A percentile compares a stretch with the other conserved stretches of the same genome.
Conservation (phyloP, 2,888 invertebrate genomes). For the Venustoraphidia nigricollis region DNA sequence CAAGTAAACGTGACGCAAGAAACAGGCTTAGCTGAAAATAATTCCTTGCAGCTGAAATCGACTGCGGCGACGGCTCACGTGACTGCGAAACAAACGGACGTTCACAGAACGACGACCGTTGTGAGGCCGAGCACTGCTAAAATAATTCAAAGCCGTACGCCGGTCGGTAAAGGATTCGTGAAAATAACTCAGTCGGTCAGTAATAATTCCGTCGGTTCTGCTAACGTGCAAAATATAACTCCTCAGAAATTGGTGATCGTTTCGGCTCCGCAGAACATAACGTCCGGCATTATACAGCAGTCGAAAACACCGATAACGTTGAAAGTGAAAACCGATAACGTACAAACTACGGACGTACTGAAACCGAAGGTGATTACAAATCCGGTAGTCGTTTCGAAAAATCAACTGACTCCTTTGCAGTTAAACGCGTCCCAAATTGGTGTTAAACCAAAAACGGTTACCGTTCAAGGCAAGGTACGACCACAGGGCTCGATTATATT, state of each 20-base stretch:
- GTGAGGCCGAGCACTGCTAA: too few species aligned
- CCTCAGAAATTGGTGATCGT: conserved; percentile 27
- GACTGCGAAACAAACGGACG: too few species aligned
- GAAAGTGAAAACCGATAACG: neutral
- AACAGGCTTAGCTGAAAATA: too few species aligned
- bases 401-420: conserved; percentile 4
- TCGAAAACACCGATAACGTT: conserved; percentile 16
- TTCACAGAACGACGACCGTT: too few species aligned
- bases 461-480: conserved; percentile 14
- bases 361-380: conserved; percentile 7
- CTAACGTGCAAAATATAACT: too few species aligned
- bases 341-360: conserved; percentile 3
- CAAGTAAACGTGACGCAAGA: neutral
- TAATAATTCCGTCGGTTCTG: too few species aligned
- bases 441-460: conserved; percentile 24
- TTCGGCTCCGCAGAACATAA: conserved; percentile 24
- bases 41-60: too few species aligned
- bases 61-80: too few species aligned
- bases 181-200: too few species aligned
- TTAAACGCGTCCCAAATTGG: conserved; percentile 13
- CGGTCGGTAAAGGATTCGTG: too few species aligned
- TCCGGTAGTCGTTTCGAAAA: conserved; percentile 5
- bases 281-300: conserved; percentile 25
- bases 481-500: conserved; percentile 6
- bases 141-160: too few species aligned